Evolutionary conservation across 2,888 invertebrate genomes (phyloP), one percentile per base, ranked within the genome.

Genomic region (Pristionchus japonicus): DNA sequence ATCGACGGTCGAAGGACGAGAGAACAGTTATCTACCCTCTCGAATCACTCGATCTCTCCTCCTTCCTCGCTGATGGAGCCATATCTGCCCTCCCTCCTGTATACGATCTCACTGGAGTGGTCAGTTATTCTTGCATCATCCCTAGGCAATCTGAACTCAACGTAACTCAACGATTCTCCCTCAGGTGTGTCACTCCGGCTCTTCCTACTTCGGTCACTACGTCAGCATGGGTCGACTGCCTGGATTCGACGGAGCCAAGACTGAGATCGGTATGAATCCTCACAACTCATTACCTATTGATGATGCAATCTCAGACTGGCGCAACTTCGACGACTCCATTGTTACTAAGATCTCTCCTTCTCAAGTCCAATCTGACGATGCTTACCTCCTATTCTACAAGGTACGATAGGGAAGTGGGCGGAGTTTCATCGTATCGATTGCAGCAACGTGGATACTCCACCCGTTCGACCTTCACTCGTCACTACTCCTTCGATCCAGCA

Each of bases 71-170:
- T 6, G 90, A 90, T 3, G 91, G 90, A 4, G 91, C 92, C 15
- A 91, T 93, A 27, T 91, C 92, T 86, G 93, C 92, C 0, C 91
- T 88, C 83, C 92, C 93, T 57, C 89, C 90, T 89, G 90, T 95
- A 6, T 96, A 96, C 92, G 96, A 96, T 91, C 93, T 96, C 88
- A 95, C 95, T 90, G 95, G 95, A 17, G 95, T 95, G 4, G 95
- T 96, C 95, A 87, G 77, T 43, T 15, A 40, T 9, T 20, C 2
- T 83, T 77, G 11, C n/a, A 47, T 77, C 17, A 9, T 77, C 47
- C 4, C 15, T 23, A 77, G 9, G 20, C 74, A 43, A 13, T 43
- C 20, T 23, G 34, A 82, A 49, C 20, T 3, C 47, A 70, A 27
- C 34, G n/a, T 31, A 27, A 27, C 37, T 49, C 34, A 37, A 7